phyloP scores from a whole-genome alignment of 2,888 invertebrate genomes.

The Zele albiditarsus region DNA sequence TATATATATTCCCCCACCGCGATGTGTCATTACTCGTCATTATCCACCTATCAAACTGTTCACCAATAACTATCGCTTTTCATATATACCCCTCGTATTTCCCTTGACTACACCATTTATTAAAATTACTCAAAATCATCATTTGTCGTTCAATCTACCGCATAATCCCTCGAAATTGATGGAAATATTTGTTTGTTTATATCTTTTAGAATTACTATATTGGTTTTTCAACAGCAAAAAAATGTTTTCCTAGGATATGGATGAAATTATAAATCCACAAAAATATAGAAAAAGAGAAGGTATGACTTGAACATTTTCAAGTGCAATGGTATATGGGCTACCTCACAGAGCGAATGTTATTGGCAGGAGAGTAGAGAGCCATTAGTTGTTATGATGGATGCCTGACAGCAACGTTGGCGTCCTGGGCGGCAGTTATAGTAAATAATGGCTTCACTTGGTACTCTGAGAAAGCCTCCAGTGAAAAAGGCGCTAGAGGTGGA shows the following conservation, averaged over 20 bases:
- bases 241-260: neutral
- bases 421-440: slow-evolving; percentile 71
- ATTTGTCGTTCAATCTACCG: slow-evolving; percentile 47
- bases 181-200: neutral
- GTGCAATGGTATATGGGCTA: slow-evolving; percentile 35
- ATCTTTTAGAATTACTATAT: too few species aligned
- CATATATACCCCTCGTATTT: slow-evolving; percentile 51
- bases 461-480: slow-evolving; percentile 63
- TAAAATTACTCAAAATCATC: slow-evolving; percentile 39
- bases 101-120: slow-evolving; percentile 15
- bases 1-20: slow-evolving; percentile 55
- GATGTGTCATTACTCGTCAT: slow-evolving; percentile 70
- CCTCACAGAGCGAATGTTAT: slow-evolving; percentile 68
- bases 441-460: slow-evolving; percentile 71
- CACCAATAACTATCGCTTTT: slow-evolving; percentile 65
- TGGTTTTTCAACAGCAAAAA: too few species aligned
- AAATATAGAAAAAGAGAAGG: slow-evolving; percentile 40
- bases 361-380: slow-evolving; percentile 71
- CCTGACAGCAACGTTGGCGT: slow-evolving; percentile 70
- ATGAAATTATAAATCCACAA: slow-evolving; percentile 53
- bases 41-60: slow-evolving; percentile 71
- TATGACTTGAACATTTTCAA: slow-evolving; percentile 45
- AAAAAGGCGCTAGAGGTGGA: neutral
- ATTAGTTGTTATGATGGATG: slow-evolving; percentile 73
- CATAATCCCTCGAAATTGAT: slow-evolving; percentile 32